Percentiles rank a stretch among this genome's conserved stretches.
Conservation (phyloP, 2,888 invertebrate species). For the Spicauda simplicius region DNA sequence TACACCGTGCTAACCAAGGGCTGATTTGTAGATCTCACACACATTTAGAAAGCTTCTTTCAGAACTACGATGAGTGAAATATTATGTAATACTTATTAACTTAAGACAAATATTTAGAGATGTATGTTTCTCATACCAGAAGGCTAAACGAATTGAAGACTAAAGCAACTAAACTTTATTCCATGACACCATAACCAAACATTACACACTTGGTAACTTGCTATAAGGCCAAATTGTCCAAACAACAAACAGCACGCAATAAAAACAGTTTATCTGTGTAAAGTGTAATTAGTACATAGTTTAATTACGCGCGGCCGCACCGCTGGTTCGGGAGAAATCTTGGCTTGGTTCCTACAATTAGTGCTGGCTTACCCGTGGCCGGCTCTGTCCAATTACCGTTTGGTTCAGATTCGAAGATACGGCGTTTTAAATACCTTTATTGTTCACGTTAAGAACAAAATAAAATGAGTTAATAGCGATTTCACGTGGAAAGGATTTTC, state of each 20-base stretch:
- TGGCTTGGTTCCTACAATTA: slow-evolving; percentile 77
- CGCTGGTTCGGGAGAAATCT: slow-evolving; percentile 70
- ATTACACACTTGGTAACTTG: slow-evolving; percentile 14
- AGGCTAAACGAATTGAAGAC: no score
- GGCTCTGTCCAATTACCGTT: slow-evolving; percentile 69
- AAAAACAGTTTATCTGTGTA: slow-evolving; percentile 67
- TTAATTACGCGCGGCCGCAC: slow-evolving; percentile 66
- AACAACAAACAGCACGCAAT: slow-evolving; percentile 46
- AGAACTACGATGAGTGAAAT: no score
- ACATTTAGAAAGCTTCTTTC: no score
- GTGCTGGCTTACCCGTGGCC: slow-evolving; percentile 66
- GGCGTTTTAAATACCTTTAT: background rate
- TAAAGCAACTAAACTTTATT: no score
- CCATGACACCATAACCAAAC: background rate
- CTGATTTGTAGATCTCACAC: no score
- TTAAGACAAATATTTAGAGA: no score
- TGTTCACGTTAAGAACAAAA: background rate
- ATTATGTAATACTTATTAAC: no score
- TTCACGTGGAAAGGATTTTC: no score
- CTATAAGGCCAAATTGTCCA: slow-evolving; percentile 22
- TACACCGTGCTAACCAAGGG: no score
- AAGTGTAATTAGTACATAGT: slow-evolving; percentile 78
- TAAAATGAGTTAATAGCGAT: no score
- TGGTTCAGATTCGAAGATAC: slow-evolving; percentile 47
- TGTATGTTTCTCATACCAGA: no score